Evolutionary conservation across 2,797 vertebrate genomes (phyloP).

Genomic region (Buceros bicornis): DNA sequence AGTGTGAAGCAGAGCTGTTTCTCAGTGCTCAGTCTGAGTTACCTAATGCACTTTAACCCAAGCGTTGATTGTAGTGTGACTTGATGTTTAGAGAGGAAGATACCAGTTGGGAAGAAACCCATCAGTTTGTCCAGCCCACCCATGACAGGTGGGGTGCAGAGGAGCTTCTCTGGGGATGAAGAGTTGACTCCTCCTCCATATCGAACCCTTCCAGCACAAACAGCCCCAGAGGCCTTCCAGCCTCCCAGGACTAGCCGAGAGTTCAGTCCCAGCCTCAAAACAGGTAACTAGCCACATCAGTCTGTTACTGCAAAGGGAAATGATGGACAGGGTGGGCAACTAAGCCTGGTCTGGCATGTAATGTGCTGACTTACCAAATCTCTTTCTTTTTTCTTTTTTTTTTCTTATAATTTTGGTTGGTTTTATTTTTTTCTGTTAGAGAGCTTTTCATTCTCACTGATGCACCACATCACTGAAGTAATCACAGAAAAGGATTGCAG

Average conservation of each 20-base stretch:
- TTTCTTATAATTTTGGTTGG: too few species aligned
- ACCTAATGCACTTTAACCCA: constrained; percentile 72
- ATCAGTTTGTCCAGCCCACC: constrained; percentile 91
- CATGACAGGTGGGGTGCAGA: constrained; percentile 85
- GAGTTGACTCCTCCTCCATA: constrained; percentile 91
- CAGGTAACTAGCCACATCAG: constrained; percentile 84
- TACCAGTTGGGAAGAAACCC: constrained; percentile 91
- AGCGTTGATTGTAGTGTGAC: constrained; percentile 90
- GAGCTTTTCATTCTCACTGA: too few species aligned
- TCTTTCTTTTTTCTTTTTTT: too few species aligned
- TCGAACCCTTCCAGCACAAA: constrained; percentile 84
- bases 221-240: constrained; percentile 86
- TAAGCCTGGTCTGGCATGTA: too few species aligned
- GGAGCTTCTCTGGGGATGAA: constrained; percentile 93
- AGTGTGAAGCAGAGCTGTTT: too few species aligned
- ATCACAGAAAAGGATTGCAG: too few species aligned
- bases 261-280: constrained; percentile 89
- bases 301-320: too few species aligned
- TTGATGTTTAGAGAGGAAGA: constrained; percentile 98
- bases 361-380: too few species aligned
- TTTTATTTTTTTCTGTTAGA: too few species aligned
- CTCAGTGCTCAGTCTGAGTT: constrained; percentile 57
- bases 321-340: too few species aligned
- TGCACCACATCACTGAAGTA: too few species aligned
- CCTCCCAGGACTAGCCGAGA: constrained; percentile 86